These are phyloP conservation scores for Rhopalosiphum padi DNA, from an alignment of 1,140 invertebrate genomes.

Conservation along the genomic window DNA sequence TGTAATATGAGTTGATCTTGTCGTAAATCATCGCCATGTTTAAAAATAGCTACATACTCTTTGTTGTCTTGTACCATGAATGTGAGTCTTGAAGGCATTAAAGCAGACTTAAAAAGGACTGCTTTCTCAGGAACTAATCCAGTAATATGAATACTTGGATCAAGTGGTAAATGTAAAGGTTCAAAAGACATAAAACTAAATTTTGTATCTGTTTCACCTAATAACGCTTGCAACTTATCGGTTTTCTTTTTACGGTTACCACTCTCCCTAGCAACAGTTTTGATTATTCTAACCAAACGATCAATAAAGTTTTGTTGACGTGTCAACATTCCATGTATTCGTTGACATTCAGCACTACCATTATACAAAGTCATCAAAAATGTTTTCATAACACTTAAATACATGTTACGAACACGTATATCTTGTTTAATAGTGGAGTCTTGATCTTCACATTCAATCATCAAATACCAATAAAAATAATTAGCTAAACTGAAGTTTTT, in stretches of 20 bases:
- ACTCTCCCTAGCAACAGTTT: conserved; percentile 88
- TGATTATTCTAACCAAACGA: conserved; percentile 88
- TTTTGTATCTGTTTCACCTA: conserved; percentile 82
- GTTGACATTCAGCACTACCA: conserved; percentile 74
- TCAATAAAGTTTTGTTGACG: conserved; percentile 91
- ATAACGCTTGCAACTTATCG: conserved; percentile 82
- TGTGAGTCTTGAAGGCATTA: conserved; percentile 96
- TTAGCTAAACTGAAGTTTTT: conserved; percentile 89
- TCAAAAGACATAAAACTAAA: conserved; percentile 93
- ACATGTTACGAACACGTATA: conserved; percentile 81
- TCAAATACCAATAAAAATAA: conserved; percentile 96
- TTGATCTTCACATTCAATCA: conserved; percentile 86
- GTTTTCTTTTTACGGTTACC: conserved; percentile 92
- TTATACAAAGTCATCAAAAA: conserved; percentile 73
- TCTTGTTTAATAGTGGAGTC: conserved; percentile 74
- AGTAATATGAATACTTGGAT: conserved; percentile 88
- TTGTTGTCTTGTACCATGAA: conserved; percentile 82
- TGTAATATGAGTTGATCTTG: conserved; percentile 98
- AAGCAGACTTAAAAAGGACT: conserved; percentile 92
- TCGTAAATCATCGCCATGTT: conserved; percentile 97
- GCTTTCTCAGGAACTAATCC: conserved; percentile 90
- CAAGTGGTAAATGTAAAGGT: conserved; percentile 90
- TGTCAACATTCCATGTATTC: conserved; percentile 74
- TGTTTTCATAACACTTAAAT: conserved; percentile 85
- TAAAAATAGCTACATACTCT: conserved; percentile 98